A percentile compares a stretch with the other conserved stretches of the same genome.
Conservation (phyloP, 2,797 vertebrate genomes). For the Eleutherodactylus coqui region DNA sequence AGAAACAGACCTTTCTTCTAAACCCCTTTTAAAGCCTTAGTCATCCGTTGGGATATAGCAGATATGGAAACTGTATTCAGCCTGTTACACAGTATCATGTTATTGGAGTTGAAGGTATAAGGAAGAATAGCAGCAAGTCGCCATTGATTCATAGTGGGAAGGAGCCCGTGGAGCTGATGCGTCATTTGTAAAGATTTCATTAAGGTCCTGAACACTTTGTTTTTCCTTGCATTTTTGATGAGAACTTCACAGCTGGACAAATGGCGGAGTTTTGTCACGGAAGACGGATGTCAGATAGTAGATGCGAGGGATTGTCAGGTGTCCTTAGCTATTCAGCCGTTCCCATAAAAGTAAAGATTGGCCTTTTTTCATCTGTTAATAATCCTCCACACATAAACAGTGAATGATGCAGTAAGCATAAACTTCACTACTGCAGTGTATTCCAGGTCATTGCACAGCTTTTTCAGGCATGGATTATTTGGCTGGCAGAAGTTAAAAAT, state of each 20-base stretch:
- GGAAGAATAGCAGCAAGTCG: background rate
- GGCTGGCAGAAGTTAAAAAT: conserved; percentile 5
- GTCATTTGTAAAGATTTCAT: conserved; percentile 33
- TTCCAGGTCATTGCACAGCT: background rate
- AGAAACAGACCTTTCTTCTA: background rate
- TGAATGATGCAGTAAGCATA: background rate
- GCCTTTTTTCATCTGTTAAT: background rate
- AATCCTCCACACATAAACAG: background rate
- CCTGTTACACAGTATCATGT: background rate
- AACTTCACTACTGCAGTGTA: background rate
- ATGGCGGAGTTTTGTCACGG: background rate
- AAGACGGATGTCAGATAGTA: background rate
- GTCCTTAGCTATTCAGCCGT: background rate
- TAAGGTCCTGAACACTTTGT: conserved; percentile 11
- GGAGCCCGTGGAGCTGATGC: background rate
- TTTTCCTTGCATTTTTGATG: background rate
- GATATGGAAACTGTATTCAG: background rate
- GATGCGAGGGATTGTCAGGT: background rate
- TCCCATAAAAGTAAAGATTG: background rate
- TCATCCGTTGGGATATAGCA: background rate
- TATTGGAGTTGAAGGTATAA: background rate
- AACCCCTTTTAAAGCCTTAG: background rate
- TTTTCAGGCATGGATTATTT: background rate
- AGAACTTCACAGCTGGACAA: background rate
- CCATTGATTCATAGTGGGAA: background rate